Evolutionary conservation across 2,113 vertebrate genomes (phyloP), one percentile per base, ranked within the genome.

Genomic region (Phasianus colchicus): DNA sequence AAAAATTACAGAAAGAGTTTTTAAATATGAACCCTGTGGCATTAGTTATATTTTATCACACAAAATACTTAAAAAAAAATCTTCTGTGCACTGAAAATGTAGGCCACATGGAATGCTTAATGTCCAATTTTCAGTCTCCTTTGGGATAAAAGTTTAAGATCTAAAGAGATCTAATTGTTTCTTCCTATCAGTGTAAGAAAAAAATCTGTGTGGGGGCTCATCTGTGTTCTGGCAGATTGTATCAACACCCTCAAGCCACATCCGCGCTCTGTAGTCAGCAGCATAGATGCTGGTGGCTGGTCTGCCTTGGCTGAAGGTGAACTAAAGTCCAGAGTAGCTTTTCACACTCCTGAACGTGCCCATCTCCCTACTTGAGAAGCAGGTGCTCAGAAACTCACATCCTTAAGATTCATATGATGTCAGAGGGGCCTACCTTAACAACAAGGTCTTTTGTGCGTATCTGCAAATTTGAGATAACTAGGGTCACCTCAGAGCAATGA

Each of bases 301-400:
- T 60, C 48, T 71, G 0, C 32, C 60, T 52, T 52, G 42, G 36
- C 66, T 11, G 11, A 77, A 81, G 25, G 20, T 24, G 55, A 72
- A 69, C 47, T 47, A 36, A 24, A 50, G 32, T 64, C 34, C 71
- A 10, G 21, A 36, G 21, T 19, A 19, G 19, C 54, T 88, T 85
- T 85, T 63, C 72, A 18, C 32, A 20, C 16, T 42, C 50, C 40
- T 72, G 34, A 84, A 78, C 0, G 0, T 18, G 66, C 48, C n/a
- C 55, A 43, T 69, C 1, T 0, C 19, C 11, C 4, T 2, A 60
- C n/a, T 58, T 2, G 3, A 1, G 2, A 54, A 8, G 27, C 27
- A 40, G 60, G 36, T 43, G 48, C 61, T 81, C 1, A 20, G 74
- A 85, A 70, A 78, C 22, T 22, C 72, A 34, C 19, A 58, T 64